Base-by-base conservation (phyloP, 1,140 invertebrate species). In the Drosophila azteca region DNA sequence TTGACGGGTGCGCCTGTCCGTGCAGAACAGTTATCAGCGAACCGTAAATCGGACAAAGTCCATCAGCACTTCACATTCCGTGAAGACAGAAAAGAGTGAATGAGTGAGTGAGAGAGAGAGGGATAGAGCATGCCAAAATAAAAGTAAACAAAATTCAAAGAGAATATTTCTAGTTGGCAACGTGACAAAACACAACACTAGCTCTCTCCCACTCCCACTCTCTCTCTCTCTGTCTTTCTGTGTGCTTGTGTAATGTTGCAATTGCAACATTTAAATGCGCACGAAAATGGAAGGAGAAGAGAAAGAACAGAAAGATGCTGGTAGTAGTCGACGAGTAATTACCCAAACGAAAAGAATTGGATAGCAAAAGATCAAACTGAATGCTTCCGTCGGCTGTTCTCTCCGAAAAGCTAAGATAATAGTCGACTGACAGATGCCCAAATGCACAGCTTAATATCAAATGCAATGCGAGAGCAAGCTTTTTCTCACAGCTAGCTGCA, bases 221-320 rank as follows among this genome's bases (percentile, higher is more conserved):
- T 39, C 24, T 43, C 35, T 41, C 9, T 66, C 6, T 73, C 17
- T 65, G 13, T 58, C 17, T 53, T 31, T 0, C 8, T 3, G 0
- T 35, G 11, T 9, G 68, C 65, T 76, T 68, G 51, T 64, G 57
- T 67, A 81, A 77, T 77, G 61, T 72, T 73, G 65, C 44, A 79
- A 64, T 62, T 78, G 50, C 45, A 53, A 62, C 53, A 72, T 75
- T 80, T 48, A 61, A 80, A 76, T 65, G 65, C 64, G 70, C 49
- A 79, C 63, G 24, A 54, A 39, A 79, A 55, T 69, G 73, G 53
- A 66, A 78, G 50, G 24, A 20, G 26, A 41, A 57, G 24, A 22
- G 17, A n/a, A 5, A 20, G 26, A 41, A 57, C 17, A 22, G 17
- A n/a, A 5, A 35, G 22, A 9, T 13, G 11, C 1, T 5, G 41